Evolutionary conservation across 1,140 invertebrate genomes (phyloP), one percentile per base, ranked within the genome.

Genomic region (Cyrtorhinus lividipennis): DNA sequence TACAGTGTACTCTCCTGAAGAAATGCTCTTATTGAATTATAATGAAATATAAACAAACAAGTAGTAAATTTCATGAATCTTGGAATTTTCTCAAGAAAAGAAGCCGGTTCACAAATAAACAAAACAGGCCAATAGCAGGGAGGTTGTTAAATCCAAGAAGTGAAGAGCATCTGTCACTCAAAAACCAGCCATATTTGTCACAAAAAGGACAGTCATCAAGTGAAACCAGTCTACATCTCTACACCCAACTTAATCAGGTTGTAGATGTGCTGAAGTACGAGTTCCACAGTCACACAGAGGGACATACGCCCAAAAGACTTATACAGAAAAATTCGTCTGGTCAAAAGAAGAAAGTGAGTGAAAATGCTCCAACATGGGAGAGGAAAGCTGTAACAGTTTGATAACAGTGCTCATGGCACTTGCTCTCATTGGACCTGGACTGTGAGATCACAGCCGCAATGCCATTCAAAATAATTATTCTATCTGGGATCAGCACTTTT

Each of bases 231-330:
- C 20, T 53, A 20, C 48, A 13, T 53, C 48, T 53, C 5, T 53
- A 53, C 18, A 53, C 10, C 10, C 48, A 53, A 20, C 48, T 53
- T 5, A 53, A 53, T 20, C 10, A 53, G 20, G 48, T 53, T 20
- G 20, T 53, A 8, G 48, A 53, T 53, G 48, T 53, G 5, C 20
- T 53, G 48, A 53, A 53, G 48, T 53, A 53, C 48, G 48, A 53
- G 10, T 53, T 53, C 18, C 10, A 12, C 5, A 53, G 10, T 13
- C 8, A 53, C 8, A 20, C 48, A 15, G 48, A 53, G 20, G 48
- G 48, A 10, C 48, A 10, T 5, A 53, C 48, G 10, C 20, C 20
- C 5, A 53, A 10, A 53, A 20, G 5, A 5, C 5, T 15, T 38
- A 5, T 15, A 38, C 15, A 8, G 5, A 38, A n/a, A 8, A 8